phyloP scores from a whole-genome alignment of 2,888 invertebrate species.

The Belgica antarctica region DNA sequence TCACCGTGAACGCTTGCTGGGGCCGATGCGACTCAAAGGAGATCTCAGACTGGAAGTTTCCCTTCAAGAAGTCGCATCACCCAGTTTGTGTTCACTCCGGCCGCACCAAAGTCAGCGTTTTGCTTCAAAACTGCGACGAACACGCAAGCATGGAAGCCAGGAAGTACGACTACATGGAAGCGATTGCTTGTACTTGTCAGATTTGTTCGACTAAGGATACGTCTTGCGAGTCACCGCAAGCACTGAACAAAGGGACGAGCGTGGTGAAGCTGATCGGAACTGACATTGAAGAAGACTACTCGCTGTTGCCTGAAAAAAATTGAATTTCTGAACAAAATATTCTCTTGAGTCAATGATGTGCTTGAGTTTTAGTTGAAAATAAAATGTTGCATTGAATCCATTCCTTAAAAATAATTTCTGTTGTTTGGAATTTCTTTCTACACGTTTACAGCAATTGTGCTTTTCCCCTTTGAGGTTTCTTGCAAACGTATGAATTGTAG shows the following conservation, averaged over 20 bases:
- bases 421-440: neutral
- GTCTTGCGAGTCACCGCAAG: slow-evolving; percentile 64
- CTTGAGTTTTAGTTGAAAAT: neutral
- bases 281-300: slow-evolving; percentile 19
- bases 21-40: slow-evolving; percentile 82
- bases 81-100: slow-evolving; percentile 81
- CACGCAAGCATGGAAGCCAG: slow-evolving; percentile 68
- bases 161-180: slow-evolving; percentile 74
- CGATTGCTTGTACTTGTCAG: slow-evolving; percentile 72
- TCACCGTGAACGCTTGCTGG: slow-evolving; percentile 75
- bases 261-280: slow-evolving; percentile 52
- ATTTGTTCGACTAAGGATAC: slow-evolving; percentile 67
- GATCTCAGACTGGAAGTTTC: slow-evolving; percentile 86
- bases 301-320: neutral
- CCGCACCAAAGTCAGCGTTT: slow-evolving; percentile 63
- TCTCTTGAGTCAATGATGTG: slow-evolving; percentile 8
- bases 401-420: neutral
- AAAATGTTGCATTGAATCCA: slow-evolving; percentile 25
- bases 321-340: neutral
- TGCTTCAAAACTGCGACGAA: slow-evolving; percentile 72
- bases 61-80: slow-evolving; percentile 80
- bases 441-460: neutral
- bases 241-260: slow-evolving; percentile 53
- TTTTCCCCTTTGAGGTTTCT: neutral
- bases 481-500: no score